Evolutionary conservation across 2,113 vertebrate genomes (phyloP).

Genomic region (Orycteropus afer): DNA sequence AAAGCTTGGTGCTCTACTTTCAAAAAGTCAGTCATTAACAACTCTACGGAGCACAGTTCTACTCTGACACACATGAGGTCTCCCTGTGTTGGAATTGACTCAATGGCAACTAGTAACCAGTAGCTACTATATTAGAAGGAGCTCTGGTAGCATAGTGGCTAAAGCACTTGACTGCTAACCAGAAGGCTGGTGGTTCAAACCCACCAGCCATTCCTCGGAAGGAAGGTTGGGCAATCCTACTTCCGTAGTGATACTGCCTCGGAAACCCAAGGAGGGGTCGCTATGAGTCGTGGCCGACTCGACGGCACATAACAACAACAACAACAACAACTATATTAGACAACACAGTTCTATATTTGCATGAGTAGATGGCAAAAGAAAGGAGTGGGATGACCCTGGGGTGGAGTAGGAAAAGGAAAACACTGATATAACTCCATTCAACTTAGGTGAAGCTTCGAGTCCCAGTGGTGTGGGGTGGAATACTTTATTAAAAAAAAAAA

Average conservation of each 20-base stretch:
- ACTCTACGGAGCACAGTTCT: neutral
- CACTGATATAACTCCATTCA: fast-evolving
- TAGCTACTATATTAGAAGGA: neutral
- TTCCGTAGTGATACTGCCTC: too few relatives aligned
- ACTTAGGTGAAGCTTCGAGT: neutral
- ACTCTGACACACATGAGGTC: neutral
- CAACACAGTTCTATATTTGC: neutral
- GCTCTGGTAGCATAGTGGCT: too few relatives aligned
- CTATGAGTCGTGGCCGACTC: too few relatives aligned
- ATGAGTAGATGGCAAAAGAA: neutral
- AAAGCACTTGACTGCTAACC: too few relatives aligned
- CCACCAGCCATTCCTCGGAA: too few relatives aligned
- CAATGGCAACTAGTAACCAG: neutral
- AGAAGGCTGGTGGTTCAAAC: too few relatives aligned
- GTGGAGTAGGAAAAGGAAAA: neutral
- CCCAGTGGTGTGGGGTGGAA: neutral
- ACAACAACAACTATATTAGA: too few relatives aligned
- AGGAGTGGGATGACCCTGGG: neutral
- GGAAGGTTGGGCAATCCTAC: too few relatives aligned
- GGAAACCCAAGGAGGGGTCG: too few relatives aligned
- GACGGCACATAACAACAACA: too few relatives aligned
- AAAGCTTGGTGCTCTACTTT: neutral
- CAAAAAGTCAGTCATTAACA: neutral
- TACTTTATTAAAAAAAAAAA: neutral
- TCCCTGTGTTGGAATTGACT: neutral